Evolutionary conservation across 2,888 invertebrate genomes (phyloP).

Genomic region (Chrysina gloriosa): DNA sequence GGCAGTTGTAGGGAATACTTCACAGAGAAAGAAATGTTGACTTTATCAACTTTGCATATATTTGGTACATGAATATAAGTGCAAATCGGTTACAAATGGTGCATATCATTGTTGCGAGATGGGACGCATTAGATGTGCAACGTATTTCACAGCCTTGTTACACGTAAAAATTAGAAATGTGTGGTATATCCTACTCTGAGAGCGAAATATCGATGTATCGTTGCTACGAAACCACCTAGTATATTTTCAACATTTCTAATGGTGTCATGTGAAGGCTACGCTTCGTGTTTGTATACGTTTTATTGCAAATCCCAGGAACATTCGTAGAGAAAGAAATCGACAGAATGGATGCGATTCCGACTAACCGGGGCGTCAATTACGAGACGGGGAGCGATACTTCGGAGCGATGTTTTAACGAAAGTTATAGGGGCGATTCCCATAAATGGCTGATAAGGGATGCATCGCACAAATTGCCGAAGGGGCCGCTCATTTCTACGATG

Average conservation of each 20-base stretch:
- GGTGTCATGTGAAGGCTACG: background rate
- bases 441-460: constrained; percentile 59
- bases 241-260: background rate
- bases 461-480: constrained; percentile 47
- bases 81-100: no score
- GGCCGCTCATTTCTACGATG: constrained; percentile 55
- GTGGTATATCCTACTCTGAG: no score
- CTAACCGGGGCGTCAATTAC: background rate
- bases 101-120: no score
- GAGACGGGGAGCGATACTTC: constrained; percentile 49
- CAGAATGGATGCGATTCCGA: background rate
- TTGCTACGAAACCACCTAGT: background rate
- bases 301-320: background rate
- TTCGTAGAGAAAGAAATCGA: background rate
- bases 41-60: no score
- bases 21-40: no score
- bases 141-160: no score
- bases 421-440: constrained; percentile 57
- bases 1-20: no score
- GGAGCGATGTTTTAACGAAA: constrained; percentile 57
- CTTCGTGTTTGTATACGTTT: background rate
- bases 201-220: no score
- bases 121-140: no score
- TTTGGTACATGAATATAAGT: no score
- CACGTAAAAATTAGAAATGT: no score